Conservation (phyloP, 1,140 invertebrate species). For the Nasonia longicornis region DNA sequence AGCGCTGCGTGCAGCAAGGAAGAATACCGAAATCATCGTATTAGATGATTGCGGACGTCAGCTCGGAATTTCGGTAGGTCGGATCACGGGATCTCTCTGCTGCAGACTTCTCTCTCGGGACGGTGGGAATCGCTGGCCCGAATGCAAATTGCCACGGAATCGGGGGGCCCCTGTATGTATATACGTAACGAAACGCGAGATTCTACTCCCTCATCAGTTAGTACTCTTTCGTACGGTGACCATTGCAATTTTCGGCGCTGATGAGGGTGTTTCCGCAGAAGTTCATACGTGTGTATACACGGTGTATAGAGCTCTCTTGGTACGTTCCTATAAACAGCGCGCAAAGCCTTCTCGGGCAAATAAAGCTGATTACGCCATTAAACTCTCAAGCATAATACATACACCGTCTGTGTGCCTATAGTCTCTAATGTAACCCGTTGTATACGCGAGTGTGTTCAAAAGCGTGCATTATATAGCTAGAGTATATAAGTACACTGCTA, state of each 20-base stretch:
- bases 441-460: background rate
- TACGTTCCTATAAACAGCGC: background rate
- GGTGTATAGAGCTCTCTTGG: no score
- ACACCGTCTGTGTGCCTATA: background rate
- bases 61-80: slow-evolving; percentile 9
- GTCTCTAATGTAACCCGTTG: background rate
- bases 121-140: slow-evolving; percentile 43
- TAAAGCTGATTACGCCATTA: slow-evolving; percentile 34
- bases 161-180: background rate
- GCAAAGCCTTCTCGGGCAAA: background rate
- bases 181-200: background rate
- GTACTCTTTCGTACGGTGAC: slow-evolving; percentile 19
- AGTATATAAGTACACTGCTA: background rate
- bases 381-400: background rate
- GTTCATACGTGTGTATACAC: background rate
- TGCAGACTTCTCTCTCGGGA: background rate
- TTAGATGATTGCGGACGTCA: slow-evolving; percentile 40
- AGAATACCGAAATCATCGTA: slow-evolving; percentile 26
- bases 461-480: background rate
- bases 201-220: no score
- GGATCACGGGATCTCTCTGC: background rate
- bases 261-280: background rate
- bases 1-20: background rate
- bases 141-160: slow-evolving; percentile 40
- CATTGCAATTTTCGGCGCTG: slow-evolving; percentile 23